Conservation (phyloP, 1,140 invertebrate genomes). For the Atopsyche davidsoni region DNA sequence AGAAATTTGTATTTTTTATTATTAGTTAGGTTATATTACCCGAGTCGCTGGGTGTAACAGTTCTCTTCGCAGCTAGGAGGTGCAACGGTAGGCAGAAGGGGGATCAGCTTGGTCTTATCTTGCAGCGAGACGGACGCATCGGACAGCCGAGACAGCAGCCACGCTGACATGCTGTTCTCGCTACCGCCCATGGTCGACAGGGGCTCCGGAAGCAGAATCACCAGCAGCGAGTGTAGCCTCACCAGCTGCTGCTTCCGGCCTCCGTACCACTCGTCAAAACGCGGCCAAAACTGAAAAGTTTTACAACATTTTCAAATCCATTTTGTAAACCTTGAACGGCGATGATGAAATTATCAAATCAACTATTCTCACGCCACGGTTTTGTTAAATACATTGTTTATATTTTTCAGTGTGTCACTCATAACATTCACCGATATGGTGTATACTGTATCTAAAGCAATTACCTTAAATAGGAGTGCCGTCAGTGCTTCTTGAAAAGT, state of each 20-base stretch:
- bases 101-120: conserved; percentile 6
- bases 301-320: background rate
- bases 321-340: too few species aligned
- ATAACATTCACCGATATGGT: too few species aligned
- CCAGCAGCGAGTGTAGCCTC: conserved; percentile 12
- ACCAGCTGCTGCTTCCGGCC: conserved; percentile 7
- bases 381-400: too few species aligned
- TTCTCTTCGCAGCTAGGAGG: background rate
- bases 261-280: conserved; percentile 1
- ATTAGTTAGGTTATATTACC: background rate
- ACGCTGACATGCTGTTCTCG: conserved; percentile 1
- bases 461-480: conserved; percentile 4
- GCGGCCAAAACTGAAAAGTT: conserved; percentile 23
- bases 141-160: conserved; percentile 6
- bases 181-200: conserved; percentile 3
- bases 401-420: too few species aligned
- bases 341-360: too few species aligned
- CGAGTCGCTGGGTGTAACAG: background rate
- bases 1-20: background rate
- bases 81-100: conserved; percentile 8
- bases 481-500: conserved; percentile 4
- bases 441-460: background rate
- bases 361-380: too few species aligned
- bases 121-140: background rate
- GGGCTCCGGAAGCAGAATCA: conserved; percentile 13